A percentile compares a stretch with the other conserved stretches of the same genome.
These are phyloP conservation scores for Chanos chanos DNA, from an alignment of 2,797 vertebrate genomes.

Conservation along the genomic window DNA sequence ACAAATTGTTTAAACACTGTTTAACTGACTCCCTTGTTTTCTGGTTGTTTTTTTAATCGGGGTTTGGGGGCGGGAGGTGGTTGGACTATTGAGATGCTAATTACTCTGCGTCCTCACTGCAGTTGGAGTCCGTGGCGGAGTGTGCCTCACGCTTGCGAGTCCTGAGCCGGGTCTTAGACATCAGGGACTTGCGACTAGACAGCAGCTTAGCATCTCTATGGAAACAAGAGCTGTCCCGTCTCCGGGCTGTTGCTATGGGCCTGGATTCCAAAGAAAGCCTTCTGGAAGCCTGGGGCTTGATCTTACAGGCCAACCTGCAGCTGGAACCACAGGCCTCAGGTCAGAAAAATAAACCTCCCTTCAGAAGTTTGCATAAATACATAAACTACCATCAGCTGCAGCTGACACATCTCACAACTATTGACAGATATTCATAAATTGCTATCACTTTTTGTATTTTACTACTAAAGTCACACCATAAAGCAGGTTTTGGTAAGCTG, in stretches of 20 bases:
- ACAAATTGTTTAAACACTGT: not conserved
- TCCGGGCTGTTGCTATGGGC: constrained; percentile 74
- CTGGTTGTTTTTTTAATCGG: too few species aligned
- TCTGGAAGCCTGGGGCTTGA: constrained; percentile 80
- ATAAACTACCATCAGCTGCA: too few species aligned
- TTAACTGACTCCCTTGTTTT: not conserved
- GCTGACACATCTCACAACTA: too few species aligned
- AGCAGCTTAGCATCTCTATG: constrained; percentile 55
- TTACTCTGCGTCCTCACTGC: constrained; percentile 21
- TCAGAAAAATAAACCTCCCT: too few species aligned
- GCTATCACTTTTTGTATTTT: too few species aligned
- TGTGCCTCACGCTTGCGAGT: constrained; percentile 75
- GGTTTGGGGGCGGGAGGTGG: too few species aligned
- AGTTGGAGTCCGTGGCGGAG: constrained; percentile 82
- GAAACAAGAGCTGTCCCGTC: constrained; percentile 73
- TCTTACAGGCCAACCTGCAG: constrained; percentile 82
- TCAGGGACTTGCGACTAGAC: constrained; percentile 65
- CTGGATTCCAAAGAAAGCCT: constrained; percentile 80
- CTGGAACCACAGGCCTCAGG: constrained; percentile 78
- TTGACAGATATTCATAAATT: too few species aligned
- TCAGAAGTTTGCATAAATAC: too few species aligned
- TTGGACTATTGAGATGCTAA: too few species aligned
- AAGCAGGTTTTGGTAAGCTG: too few species aligned
- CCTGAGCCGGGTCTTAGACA: constrained; percentile 73
- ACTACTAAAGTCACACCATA: too few species aligned